Base-by-base conservation (phyloP, 2,797 vertebrate species). In the Thripadectes ignobilis region DNA sequence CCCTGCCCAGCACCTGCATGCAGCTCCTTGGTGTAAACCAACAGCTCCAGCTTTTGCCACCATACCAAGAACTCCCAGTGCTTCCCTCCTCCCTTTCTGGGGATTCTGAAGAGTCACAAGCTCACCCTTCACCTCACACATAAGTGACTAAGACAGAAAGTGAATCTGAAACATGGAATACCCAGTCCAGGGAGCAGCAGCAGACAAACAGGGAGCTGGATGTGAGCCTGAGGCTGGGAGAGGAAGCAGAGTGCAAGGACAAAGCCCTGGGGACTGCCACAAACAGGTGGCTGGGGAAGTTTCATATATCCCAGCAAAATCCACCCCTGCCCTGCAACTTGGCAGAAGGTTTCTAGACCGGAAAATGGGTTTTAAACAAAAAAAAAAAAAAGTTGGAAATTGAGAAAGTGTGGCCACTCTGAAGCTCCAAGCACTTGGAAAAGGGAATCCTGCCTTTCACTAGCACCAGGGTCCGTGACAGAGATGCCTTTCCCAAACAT, bases 221-320 rank as follows among this genome's bases (percentile, higher is more conserved):
- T 4, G 24, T 0, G 12, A 72, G 87, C 75, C 94, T 39, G 3
- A 32, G 12, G 72, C 22, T 34, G 1, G 6, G 38, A 66, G 38
- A 77, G 82, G 85, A 91, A 91, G 82, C 84, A 51, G 57, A 89
- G 73, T 4, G 58, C 92, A 80, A 84, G 88, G 93, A 62, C 10
- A 0, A 43, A 78, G 71, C 89, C 30, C 89, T 4, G 10, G 76
- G 87, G 72, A 49, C 73, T 6, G 30, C 1, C 21, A 58, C 38
- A 77, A 89, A 62, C 85, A 92, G 91, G 89, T 95, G 87, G 38
- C 54, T 67, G 62, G 79, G 92, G 88, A 88, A 80, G 75, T 32
- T 36, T 11, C 43, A n/a, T 68, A 61, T 75, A 76, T 91, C 74
- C 45, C 5, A 36, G 75, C 32, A 94, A 79, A 94, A 92, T 38